A percentile compares a stretch with the other conserved stretches of the same genome.
phyloP scores from a whole-genome alignment of 2,888 invertebrate species.

The Melanostoma mellinum region DNA sequence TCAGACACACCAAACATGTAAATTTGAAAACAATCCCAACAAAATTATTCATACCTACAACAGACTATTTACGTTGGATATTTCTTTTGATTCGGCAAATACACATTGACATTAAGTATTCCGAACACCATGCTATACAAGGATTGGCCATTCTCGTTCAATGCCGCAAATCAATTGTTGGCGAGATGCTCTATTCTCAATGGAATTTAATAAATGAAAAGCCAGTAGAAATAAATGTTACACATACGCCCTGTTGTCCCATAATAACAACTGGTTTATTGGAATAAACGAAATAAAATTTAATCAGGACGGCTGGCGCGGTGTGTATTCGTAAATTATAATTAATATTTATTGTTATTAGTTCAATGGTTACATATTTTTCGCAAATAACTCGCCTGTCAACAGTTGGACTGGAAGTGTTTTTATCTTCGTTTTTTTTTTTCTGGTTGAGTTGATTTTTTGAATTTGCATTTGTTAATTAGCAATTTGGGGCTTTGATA shows the following conservation, averaged over 20 bases:
- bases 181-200: conserved; percentile 11
- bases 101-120: conserved; percentile 42
- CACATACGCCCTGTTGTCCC: conserved; percentile 49
- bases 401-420: conserved; percentile 1
- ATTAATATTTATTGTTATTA: conserved; percentile 42
- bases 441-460: no score
- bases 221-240: conserved; percentile 27
- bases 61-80: conserved; percentile 4
- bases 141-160: conserved; percentile 39
- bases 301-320: conserved; percentile 1
- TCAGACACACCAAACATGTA: background rate
- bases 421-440: no score
- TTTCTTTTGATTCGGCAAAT: conserved; percentile 26
- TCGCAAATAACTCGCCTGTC: conserved; percentile 25
- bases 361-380: conserved; percentile 30
- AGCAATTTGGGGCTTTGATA: no score
- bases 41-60: background rate
- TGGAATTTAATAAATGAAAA: background rate
- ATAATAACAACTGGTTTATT: conserved; percentile 30
- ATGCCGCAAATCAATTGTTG: conserved; percentile 1
- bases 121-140: conserved; percentile 39
- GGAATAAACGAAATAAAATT: conserved; percentile 26
- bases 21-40: conserved; percentile 2
- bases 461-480: no score
- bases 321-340: conserved; percentile 35